Evolutionary conservation across 2,113 vertebrate species (phyloP), one percentile per base, ranked within the genome.

Genomic region (Parotia lawesii): DNA sequence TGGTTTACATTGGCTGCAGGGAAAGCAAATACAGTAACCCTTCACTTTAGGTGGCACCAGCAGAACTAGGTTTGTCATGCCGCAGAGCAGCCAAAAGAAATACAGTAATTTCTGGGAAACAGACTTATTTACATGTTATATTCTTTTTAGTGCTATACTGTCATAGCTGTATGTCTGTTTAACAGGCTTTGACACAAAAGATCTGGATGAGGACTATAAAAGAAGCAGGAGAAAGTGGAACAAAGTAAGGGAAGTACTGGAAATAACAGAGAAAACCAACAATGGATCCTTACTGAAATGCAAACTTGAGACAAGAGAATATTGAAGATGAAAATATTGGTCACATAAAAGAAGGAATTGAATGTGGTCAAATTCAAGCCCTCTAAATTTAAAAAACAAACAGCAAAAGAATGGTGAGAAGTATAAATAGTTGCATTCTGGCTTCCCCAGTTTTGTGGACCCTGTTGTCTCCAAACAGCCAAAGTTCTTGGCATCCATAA

Each of bases 1-100:
- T 89, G 64, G 76, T 69, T 96, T 94, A 73, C 89, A 65, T 31
- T 94, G 92, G 91, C 95, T 93, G 93, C 64, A 81, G 45, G 44
- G 79, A 92, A 95, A 83, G 67, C 38, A 93, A 95, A 76, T 61
- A 70, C 72, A 93, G 72, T 29, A 83, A 92, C 92, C 67, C n/a
- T 91, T 85, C 84, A 53, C 61, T 90, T 86, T 40, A 77, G 64
- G 69, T 88, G 86, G 53, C 56, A 95, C 54, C n/a, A 84, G 28
- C 8, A 89, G 77, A 94, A 79, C 23, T 79, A 53, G 57, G 69
- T 71, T 82, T 90, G 66, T 44, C 67, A 80, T 65, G 21, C 64
- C 76, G 53, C 37, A 29, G 70, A 82, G 48, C 65, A 86, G 89
- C 81, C 94, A 93, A 87, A 92, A 54, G 75, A 85, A 95, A 65